Base-by-base conservation (phyloP, 2,888 invertebrate genomes). In the Lithophane leautieri region DNA sequence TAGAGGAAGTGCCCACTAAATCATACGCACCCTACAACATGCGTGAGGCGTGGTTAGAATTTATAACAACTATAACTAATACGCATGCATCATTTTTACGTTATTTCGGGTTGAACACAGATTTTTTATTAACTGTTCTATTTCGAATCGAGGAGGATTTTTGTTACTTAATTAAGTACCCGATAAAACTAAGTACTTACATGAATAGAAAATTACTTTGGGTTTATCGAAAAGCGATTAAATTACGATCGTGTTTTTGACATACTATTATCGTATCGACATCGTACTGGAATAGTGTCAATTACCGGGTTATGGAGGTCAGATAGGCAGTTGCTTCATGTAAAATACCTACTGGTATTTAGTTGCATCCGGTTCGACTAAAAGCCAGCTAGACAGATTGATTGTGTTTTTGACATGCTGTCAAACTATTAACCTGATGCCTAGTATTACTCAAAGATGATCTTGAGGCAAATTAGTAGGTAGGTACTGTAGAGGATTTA, bases 1-100 rank as follows among this genome's bases (percentile, higher is more conserved):
- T 93, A 89, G 91, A 93, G 92, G 93, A 92, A 93, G 90, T 89
- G 88, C 88, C 86, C 84, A 90, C 87, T 93, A 93, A 92, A 92
- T 93, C 93, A 93, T 91, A 91, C 92, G 88, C 92, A 87, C 93
- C 93, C 92, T 90, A 90, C 90, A 90, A 90, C 88, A 90, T 88
- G 88, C 84, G 70, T 83, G 81, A 86, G 92, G 91, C 83, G 92
- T 89, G 91, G 85, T 75, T 78, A 66, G 83, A 86, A 88, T 87
- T 83, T 88, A 89, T 87, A 84, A 85, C 81, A 70, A 80, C 82
- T 83, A 75, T 78, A 78, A 76, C 40, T 76, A 81, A 79, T 73
- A 81, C 62, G 73, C 65, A 68, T 77, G 70, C 47, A 61, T 70
- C 65, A 60, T 54, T 75, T 69, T 65, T 68, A 66, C 70, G 58